Conservation (phyloP, 2,797 vertebrate species). For the Heteromormyrus szaboi region DNA sequence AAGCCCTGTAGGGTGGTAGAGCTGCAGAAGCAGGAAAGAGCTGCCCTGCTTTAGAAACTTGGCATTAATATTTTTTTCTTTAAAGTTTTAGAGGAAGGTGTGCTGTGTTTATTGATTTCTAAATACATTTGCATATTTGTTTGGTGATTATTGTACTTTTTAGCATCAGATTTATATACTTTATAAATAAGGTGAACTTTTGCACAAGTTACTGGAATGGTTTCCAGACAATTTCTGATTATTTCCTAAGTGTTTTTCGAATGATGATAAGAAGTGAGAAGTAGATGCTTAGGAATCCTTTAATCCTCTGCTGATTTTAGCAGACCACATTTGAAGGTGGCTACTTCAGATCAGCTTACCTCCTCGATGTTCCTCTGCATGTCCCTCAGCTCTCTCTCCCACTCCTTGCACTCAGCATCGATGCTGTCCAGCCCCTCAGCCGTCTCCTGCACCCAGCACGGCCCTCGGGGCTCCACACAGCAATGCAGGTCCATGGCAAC, state of each 20-base stretch:
- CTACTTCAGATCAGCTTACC: slow-evolving; percentile 55
- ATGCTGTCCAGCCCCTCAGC: slow-evolving; percentile 83
- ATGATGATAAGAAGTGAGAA: not conserved
- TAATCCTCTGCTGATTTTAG: not conserved
- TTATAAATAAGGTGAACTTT: not conserved
- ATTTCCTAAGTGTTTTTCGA: not conserved
- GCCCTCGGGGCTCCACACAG: slow-evolving; percentile 69
- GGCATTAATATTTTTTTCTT: not conserved
- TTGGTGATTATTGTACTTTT: not conserved
- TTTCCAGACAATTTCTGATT: not conserved
- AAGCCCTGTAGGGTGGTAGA: not conserved
- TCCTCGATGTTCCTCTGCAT: slow-evolving; percentile 96
- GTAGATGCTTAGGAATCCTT: not conserved
- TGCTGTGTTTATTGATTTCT: not conserved
- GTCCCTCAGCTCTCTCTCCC: slow-evolving; percentile 92
- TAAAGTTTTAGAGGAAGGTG: not conserved
- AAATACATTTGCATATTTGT: not conserved
- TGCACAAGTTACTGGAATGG: not conserved
- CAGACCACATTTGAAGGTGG: not conserved
- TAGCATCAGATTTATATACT: not conserved
- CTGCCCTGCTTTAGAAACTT: not conserved
- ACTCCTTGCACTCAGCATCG: slow-evolving; percentile 91
- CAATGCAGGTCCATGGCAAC: slow-evolving; percentile 77
- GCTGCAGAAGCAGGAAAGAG: not conserved
- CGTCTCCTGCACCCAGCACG: slow-evolving; percentile 78